Evolutionary conservation across 2,888 invertebrate genomes (phyloP), one percentile per base, ranked within the genome.

Genomic region (Rhabditophanes sp.): DNA sequence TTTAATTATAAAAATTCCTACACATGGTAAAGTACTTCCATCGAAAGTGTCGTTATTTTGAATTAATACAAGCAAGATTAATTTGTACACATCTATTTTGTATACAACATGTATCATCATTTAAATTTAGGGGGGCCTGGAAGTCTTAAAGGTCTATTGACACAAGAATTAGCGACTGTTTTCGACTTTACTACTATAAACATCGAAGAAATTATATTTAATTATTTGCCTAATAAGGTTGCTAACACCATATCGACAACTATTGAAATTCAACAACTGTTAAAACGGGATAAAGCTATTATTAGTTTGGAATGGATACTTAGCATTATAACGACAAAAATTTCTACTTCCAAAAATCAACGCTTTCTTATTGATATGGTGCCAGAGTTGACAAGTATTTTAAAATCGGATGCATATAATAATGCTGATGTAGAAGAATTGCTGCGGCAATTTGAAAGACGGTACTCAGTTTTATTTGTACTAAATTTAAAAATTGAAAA

Each of bases 91-190:
- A n/a, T n/a, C n/a, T n/a, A n/a, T n/a, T n/a, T n/a, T n/a, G n/a
- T n/a, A n/a, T n/a, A n/a, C n/a, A n/a, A n/a, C n/a, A n/a, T n/a
- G n/a, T n/a, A n/a, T n/a, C n/a, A n/a, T n/a, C n/a, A n/a, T n/a
- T n/a, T n/a, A n/a, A n/a, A n/a, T 50, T 34, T 24, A 56, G 62
- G 62, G 2, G 62, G 62, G 27, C 62, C 62, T n/a, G 57, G 59
- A 8, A 54, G 55, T n/a, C 46, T 53, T 33, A 62, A 62, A 35
- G 62, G 62, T 2, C 35, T 50, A 3, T 38, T 64, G 7, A 60
- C 56, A 6, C 52, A 63, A 35, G 62, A 64, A 31, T 31, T 62
- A 27, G 56, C 50, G 16, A 45, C 44, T 6, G 46, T 52, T 14
- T 61, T 54, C 41, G 54, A 56, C 23, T 63, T 61, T 37, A 31